Evolutionary conservation across 2,888 invertebrate genomes (phyloP).

Genomic region (Ecdyonurus torrentis): DNA sequence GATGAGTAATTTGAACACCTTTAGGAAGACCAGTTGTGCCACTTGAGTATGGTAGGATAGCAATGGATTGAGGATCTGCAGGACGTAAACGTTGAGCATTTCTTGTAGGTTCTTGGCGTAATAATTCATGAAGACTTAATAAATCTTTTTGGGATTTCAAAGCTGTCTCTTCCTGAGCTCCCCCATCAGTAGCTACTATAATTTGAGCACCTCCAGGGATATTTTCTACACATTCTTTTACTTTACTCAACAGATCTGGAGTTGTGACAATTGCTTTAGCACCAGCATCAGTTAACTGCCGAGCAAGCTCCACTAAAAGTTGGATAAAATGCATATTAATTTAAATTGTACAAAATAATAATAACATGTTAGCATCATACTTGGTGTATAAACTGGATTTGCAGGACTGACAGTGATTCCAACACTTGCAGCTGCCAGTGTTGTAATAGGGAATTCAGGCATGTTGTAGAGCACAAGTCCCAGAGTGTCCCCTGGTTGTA

Average conservation of each 20-base stretch:
- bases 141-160: background rate
- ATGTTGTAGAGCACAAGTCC: slow-evolving; percentile 57
- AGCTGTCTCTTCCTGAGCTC: background rate
- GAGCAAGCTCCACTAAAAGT: slow-evolving; percentile 7
- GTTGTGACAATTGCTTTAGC: background rate
- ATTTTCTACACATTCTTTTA: background rate
- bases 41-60: slow-evolving; percentile 36
- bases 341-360: no score
- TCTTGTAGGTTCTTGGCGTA: background rate
- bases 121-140: background rate
- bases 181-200: background rate
- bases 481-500: slow-evolving; percentile 30
- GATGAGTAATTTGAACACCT: slow-evolving; percentile 57
- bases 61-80: background rate
- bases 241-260: background rate
- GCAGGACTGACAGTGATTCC: slow-evolving; percentile 51
- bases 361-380: no score
- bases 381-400: slow-evolving; percentile 52
- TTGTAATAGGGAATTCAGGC: slow-evolving; percentile 54
- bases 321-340: no score
- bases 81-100: background rate
- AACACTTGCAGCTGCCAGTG: slow-evolving; percentile 49
- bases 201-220: background rate
- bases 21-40: slow-evolving; percentile 74
- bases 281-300: background rate